Conservation (phyloP, 2,797 vertebrate genomes). For the Amniataba percoides region DNA sequence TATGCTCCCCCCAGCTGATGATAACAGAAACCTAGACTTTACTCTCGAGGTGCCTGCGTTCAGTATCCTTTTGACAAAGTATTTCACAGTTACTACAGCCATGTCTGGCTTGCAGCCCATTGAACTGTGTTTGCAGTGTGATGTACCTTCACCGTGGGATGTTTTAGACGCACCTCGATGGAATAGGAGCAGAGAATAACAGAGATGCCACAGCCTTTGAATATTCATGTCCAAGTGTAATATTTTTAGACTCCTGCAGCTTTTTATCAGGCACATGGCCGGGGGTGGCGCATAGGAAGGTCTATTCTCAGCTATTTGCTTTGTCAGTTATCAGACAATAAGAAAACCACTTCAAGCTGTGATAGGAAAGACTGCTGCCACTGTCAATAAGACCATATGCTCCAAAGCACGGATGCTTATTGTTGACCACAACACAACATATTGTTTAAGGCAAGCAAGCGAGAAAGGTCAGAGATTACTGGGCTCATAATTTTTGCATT, state of each 20-base stretch:
- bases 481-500: background rate
- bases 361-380: slow-evolving; percentile 8
- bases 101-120: slow-evolving; percentile 23
- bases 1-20: slow-evolving; percentile 27
- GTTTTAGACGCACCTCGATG: slow-evolving; percentile 14
- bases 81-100: slow-evolving; percentile 14
- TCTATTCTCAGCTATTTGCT: slow-evolving; percentile 58
- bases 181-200: slow-evolving; percentile 24
- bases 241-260: slow-evolving; percentile 73
- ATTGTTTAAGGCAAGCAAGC: background rate
- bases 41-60: slow-evolving; percentile 1
- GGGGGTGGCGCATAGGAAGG: slow-evolving; percentile 26
- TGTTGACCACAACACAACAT: background rate
- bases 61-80: slow-evolving; percentile 27
- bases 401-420: background rate
- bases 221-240: slow-evolving; percentile 49
- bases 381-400: slow-evolving; percentile 2
- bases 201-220: slow-evolving; percentile 41
- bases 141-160: background rate
- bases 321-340: slow-evolving; percentile 24
- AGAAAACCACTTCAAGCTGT: background rate
- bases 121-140: slow-evolving; percentile 22
- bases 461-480: slow-evolving; percentile 9
- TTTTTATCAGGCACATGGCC: slow-evolving; percentile 42
- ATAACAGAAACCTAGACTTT: slow-evolving; percentile 2